These are phyloP conservation scores for Tineola bisselliella DNA, from an alignment of 2,888 invertebrate species.

Conservation along the genomic window DNA sequence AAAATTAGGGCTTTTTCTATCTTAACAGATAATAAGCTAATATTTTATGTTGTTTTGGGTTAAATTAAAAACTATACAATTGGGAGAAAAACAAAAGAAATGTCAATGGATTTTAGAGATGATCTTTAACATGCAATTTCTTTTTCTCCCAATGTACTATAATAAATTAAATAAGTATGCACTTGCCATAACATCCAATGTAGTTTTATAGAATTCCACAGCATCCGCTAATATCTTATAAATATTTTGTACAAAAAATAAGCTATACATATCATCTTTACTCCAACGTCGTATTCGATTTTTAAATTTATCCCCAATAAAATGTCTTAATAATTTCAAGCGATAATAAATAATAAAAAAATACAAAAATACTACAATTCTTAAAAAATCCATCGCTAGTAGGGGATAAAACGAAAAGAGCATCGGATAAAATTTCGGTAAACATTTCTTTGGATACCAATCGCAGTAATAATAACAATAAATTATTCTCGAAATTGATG, in stretches of 20 bases:
- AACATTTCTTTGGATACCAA: not conserved
- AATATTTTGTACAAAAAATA: not conserved
- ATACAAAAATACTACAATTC: not conserved
- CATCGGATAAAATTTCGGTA: not conserved
- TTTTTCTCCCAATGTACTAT: too few relatives aligned
- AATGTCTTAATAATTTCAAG: not conserved
- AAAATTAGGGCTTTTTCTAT: too few relatives aligned
- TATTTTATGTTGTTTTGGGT: too few relatives aligned
- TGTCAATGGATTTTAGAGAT: too few relatives aligned
- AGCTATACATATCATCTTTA: not conserved
- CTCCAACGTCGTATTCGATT: not conserved
- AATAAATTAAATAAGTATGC: not conserved
- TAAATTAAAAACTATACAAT: too few relatives aligned
- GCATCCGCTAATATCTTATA: not conserved
- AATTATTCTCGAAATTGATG: not conserved
- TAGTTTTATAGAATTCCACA: not conserved
- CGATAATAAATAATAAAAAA: not conserved
- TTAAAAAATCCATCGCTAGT: not conserved
- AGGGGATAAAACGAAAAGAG: not conserved
- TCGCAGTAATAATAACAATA: not conserved
- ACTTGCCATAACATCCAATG: not conserved
- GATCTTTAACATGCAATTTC: too few relatives aligned
- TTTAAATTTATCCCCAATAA: not conserved
- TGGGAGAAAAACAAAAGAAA: too few relatives aligned
- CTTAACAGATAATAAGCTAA: too few relatives aligned